Evolutionary conservation across 2,888 invertebrate species (phyloP), one percentile per base, ranked within the genome.

Genomic region (Phymatocera aterrima): DNA sequence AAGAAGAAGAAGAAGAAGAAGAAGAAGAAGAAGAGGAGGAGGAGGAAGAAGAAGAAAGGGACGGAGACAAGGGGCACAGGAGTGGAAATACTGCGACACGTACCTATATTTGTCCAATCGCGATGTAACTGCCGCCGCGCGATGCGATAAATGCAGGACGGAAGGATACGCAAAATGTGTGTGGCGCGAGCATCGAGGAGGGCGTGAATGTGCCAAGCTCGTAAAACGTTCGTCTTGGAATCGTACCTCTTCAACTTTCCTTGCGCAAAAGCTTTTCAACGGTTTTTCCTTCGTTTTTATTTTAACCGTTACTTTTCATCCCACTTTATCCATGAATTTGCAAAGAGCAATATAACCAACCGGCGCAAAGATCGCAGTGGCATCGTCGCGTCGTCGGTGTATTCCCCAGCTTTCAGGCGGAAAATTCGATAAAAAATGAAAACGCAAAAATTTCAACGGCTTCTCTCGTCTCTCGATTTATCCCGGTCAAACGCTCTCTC

Each of bases 141-240:
- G 77, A 40, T 48, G 15, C 34, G 51, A 24, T 24, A 78, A 78
- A 81, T 48, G 81, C 51, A 77, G 79, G 8, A 51, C 15, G n/a
- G 8, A 51, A 4, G 18, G 8, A 51, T 51, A 51, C 1, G 37
- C 37, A 57, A 24, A 57, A 6, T 28, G 5, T 21, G 24, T 31
- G 46, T 24, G 79, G 18, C 18, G 79, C 80, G 80, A 34, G 31
- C 34, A 43, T 74, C 81, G 78, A 78, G 77, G 79, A 74, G 78
- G 65, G 80, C 82, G 79, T 57, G 28, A 57, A 57, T 57, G 28
- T 28, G 57, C 43, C 10, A 43, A 15, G 43, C 6, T 64, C 64
- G 64, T 64, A 64, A 64, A 64, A 64, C 37, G 34, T 37, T 64
- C 37, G 37, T 64, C 37, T 64, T 64, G 64, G 37, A 64, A 37